These are phyloP conservation scores for Microvelia longipes DNA, from an alignment of 1,140 invertebrate species.

Conservation along the genomic window DNA sequence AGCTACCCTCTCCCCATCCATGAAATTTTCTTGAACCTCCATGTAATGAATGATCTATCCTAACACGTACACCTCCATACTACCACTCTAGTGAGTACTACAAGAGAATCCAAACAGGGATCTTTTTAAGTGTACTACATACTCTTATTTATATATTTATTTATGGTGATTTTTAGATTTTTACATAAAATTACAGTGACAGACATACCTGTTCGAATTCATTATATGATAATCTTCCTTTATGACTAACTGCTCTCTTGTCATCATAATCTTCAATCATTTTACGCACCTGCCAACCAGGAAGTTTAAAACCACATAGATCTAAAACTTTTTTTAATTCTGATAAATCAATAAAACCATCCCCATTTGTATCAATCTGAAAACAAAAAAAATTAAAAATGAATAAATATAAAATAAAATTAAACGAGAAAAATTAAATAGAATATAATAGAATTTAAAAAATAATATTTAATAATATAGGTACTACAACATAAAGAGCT, in stretches of 20 bases:
- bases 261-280: constrained; percentile 77
- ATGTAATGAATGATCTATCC: no score
- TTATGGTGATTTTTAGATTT: not conserved
- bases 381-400: no score
- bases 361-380: constrained; percentile 80
- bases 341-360: constrained; percentile 75
- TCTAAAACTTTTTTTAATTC: constrained; percentile 84
- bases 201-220: constrained; percentile 64
- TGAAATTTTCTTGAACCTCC: no score
- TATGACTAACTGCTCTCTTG: constrained; percentile 49
- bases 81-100: no score
- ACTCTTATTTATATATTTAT: not conserved
- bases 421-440: constrained; percentile 3
- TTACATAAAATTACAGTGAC: not conserved
- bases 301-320: constrained; percentile 78
- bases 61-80: no score
- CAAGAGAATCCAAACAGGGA: no score
- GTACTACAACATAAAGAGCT: not conserved
- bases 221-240: constrained; percentile 58
- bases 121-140: no score
- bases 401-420: no score
- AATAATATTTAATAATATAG: not conserved
- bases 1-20: no score
- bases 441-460: constrained; percentile 6
- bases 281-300: constrained; percentile 78